Conservation (phyloP, 1,140 invertebrate genomes). For the Argopecten irradians region DNA sequence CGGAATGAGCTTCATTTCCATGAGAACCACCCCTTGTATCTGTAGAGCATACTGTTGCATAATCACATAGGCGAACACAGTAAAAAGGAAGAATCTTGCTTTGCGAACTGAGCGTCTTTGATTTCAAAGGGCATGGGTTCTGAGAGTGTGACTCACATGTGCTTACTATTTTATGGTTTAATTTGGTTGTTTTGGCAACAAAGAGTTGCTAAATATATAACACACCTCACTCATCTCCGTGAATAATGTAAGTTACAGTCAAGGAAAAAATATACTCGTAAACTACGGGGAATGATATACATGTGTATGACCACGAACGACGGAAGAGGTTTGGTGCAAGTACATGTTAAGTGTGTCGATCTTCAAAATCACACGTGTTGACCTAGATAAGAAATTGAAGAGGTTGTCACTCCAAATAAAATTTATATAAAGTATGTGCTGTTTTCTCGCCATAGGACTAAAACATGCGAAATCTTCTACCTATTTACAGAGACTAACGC, state of each 20-base stretch:
- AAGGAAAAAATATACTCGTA: not conserved
- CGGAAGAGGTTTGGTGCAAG: not conserved
- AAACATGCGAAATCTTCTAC: too few relatives aligned
- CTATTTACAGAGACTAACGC: too few relatives aligned
- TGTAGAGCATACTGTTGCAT: not conserved
- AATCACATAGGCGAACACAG: not conserved
- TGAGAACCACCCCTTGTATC: not conserved
- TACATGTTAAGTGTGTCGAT: not conserved
- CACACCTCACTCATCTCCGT: not conserved
- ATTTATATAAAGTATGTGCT: not conserved
- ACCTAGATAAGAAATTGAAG: slow-evolving; percentile 18
- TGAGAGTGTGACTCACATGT: not conserved
- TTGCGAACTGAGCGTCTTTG: not conserved
- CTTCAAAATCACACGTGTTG: slow-evolving; percentile 21
- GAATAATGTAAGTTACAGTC: not conserved
- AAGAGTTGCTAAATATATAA: slow-evolving; percentile 23
- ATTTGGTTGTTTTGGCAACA: slow-evolving; percentile 21
- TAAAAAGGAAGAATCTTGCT: slow-evolving; percentile 6
- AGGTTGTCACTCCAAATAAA: not conserved
- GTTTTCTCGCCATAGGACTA: not conserved
- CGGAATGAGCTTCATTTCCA: not conserved
- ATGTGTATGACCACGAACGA: not conserved
- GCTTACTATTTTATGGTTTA: slow-evolving; percentile 12
- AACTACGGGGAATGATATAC: not conserved
- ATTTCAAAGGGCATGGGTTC: not conserved